A percentile compares a stretch with the other conserved stretches of the same genome.
phyloP scores from a whole-genome alignment of 2,888 invertebrate species.

The Limnephilus lunatus region DNA sequence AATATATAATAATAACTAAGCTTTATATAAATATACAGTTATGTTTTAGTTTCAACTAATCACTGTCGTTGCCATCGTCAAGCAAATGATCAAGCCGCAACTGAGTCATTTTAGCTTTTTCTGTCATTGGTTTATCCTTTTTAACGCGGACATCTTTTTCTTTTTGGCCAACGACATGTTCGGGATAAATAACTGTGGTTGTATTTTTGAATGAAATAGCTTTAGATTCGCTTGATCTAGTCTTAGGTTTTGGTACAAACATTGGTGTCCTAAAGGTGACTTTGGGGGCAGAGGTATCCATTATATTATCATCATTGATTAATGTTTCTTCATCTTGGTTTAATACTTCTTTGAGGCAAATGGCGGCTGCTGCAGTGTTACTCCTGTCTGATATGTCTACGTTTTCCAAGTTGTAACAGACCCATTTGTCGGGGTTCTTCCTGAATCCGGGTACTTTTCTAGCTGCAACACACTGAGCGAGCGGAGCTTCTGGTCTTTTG shows the following conservation, averaged over 20 bases:
- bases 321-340: conserved; percentile 58
- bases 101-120: conserved; percentile 65
- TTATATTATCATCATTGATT: conserved; percentile 60
- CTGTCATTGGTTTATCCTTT: conserved; percentile 40
- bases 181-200: conserved; percentile 89
- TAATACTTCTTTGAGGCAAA: conserved; percentile 66
- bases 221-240: conserved; percentile 66
- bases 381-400: conserved; percentile 89
- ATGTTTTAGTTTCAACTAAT: conserved; percentile 16
- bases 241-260: conserved; percentile 67
- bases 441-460: conserved; percentile 76
- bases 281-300: conserved; percentile 69
- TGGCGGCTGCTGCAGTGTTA: conserved; percentile 78
- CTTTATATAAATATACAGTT: neutral
- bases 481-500: conserved; percentile 84
- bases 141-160: conserved; percentile 67
- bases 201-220: conserved; percentile 78
- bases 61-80: conserved; percentile 69
- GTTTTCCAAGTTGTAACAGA: conserved; percentile 87
- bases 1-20: neutral
- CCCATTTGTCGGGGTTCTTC: conserved; percentile 89
- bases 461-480: conserved; percentile 77
- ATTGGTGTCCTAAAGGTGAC: conserved; percentile 69
- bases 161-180: conserved; percentile 86
- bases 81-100: conserved; percentile 75